phyloP scores from a whole-genome alignment of 2,888 invertebrate genomes.

The Rhaphigaster nebulosa region DNA sequence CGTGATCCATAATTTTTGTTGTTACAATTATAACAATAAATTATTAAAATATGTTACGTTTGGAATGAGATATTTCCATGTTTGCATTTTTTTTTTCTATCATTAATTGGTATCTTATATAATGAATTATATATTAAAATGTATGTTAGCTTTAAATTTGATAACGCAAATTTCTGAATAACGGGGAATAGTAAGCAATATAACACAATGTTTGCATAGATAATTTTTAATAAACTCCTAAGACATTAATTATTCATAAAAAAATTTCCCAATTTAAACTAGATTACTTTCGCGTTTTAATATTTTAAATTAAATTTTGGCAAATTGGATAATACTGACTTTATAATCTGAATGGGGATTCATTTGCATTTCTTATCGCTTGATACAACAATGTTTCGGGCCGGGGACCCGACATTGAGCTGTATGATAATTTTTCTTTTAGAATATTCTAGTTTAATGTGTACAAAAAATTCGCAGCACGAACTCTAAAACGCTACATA shows the following conservation, averaged over 20 bases:
- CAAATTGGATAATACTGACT: not conserved
- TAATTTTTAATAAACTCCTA: too few relatives aligned
- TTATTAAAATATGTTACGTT: too few relatives aligned
- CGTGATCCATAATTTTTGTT: too few relatives aligned
- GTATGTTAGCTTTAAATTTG: too few relatives aligned
- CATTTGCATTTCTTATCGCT: not conserved
- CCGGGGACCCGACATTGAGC: not conserved
- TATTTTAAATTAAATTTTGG: not conserved
- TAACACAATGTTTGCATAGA: too few relatives aligned
- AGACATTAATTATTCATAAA: not conserved
- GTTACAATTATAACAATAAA: too few relatives aligned
- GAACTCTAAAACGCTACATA: not conserved
- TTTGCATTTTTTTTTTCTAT: too few relatives aligned
- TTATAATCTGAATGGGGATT: not conserved
- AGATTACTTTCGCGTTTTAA: not conserved
- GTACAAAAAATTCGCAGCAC: not conserved
- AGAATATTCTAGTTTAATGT: not conserved
- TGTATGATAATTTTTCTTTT: not conserved
- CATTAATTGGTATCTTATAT: too few relatives aligned
- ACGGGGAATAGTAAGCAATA: too few relatives aligned
- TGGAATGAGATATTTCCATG: too few relatives aligned
- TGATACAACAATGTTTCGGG: not conserved
- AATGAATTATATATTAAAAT: too few relatives aligned
- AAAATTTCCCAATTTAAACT: not conserved
- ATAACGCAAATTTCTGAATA: too few relatives aligned